phyloP scores from a whole-genome alignment of 2,797 vertebrate genomes.

The Platalea minor region DNA sequence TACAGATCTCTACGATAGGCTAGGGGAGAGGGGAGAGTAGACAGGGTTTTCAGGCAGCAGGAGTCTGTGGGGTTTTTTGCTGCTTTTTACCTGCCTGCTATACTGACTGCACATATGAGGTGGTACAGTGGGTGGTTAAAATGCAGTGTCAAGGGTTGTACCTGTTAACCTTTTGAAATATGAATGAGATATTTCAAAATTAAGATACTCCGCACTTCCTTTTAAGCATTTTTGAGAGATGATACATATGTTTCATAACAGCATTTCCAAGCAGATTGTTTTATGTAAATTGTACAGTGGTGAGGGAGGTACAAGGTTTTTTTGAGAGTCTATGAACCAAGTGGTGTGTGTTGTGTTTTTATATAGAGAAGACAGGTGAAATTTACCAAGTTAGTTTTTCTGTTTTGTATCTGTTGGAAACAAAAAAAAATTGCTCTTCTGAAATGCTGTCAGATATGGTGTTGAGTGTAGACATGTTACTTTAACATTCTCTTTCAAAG shows the following conservation, averaged over 20 bases:
- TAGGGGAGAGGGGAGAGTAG: background rate
- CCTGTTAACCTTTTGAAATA: background rate
- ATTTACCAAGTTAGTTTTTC: background rate
- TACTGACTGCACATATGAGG: background rate
- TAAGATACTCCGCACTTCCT: background rate
- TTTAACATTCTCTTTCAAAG: background rate
- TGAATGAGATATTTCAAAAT: background rate
- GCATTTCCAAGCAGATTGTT: background rate
- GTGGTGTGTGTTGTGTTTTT: background rate
- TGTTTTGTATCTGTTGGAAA: background rate
- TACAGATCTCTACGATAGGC: background rate
- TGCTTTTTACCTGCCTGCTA: background rate
- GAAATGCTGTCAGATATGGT: background rate
- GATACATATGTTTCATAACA: background rate
- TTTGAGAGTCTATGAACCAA: background rate
- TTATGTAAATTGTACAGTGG: background rate
- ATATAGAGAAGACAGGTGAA: background rate
- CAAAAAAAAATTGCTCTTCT: background rate
- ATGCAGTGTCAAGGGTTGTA: background rate
- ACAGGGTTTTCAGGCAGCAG: background rate
- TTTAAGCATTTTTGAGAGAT: background rate
- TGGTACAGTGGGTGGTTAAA: background rate
- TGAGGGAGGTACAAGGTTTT: background rate
- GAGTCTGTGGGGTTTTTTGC: background rate
- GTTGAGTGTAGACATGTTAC: background rate